Evolutionary conservation across 2,113 vertebrate genomes (phyloP), one percentile per base, ranked within the genome.

Genomic region (Limanda limanda): DNA sequence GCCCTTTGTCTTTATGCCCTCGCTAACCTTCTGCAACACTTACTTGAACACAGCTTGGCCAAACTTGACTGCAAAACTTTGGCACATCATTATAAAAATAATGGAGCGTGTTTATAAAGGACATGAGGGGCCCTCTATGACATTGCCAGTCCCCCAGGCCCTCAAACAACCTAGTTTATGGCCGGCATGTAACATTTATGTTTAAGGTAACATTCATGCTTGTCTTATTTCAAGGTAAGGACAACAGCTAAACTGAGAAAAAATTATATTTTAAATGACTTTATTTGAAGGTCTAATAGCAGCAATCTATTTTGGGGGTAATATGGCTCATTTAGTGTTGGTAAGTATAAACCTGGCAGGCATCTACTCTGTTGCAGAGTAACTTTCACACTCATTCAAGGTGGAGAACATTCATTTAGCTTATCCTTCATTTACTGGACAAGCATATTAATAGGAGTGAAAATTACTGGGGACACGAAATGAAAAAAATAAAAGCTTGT

Each of bases 201-300:
- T 82, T 79, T 87, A 84, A 84, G 83, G 84, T 86, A 90, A 91
- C 88, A 92, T 89, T 91, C 85, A 90, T 84, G 89, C 85, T 89
- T 88, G 82, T 86, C 85, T 90, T 81, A 76, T 85, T 92, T 67
- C 66, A 72, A 78, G 68, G 79, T 76, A 89, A 91, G 89, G 88
- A 78, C 89, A 90, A 86, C 70, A 76, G 68, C 78, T 21, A 60
- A 59, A 71, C n/a, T 31, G 48, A 48, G 31, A 31, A 31, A 78
- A 76, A 0, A 74, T 77, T 62, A 74, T 72, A 81, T 68, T 79
- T 76, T 24, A 81, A 87, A 85, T 76, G 76, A 85, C 85, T 87
- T 89, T 70, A 77, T 78, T 87, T 86, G 74, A 90, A 84, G 87
- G 82, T 84, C 74, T 84, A 79, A 88, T 72, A 61, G 83, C 68